Evolutionary conservation across 2,888 invertebrate genomes (phyloP).

Genomic region (Lasioglossum figueresi): DNA sequence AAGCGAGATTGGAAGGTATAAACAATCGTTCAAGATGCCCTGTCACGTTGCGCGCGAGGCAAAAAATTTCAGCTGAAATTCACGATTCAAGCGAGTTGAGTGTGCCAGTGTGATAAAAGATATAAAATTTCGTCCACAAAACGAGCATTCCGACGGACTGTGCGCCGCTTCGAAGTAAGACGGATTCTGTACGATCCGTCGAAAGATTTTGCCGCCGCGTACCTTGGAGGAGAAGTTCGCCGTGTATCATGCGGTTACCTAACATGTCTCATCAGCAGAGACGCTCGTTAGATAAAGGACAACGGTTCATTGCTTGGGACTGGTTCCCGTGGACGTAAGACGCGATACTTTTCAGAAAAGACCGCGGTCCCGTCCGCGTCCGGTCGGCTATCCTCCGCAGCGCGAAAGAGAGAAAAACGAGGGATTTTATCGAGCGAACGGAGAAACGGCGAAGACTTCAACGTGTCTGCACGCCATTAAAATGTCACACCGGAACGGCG

Average conservation of each 20-base stretch:
- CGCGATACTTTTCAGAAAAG: slow-evolving; percentile 43
- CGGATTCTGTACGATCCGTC: not conserved
- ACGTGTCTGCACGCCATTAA: slow-evolving; percentile 69
- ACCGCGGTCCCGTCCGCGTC: not conserved
- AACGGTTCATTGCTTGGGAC: slow-evolving; percentile 47
- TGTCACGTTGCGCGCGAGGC: too few species aligned
- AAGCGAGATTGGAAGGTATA: too few species aligned
- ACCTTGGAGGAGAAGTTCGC: not conserved
- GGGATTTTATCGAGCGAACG: slow-evolving; percentile 54
- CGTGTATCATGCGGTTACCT: slow-evolving; percentile 39
- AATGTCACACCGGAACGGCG: slow-evolving; percentile 55
- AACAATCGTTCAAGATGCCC: too few species aligned
- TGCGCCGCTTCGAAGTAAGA: too few species aligned
- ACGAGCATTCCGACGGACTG: too few species aligned
- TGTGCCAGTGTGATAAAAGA: too few species aligned
- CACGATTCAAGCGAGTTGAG: too few species aligned
- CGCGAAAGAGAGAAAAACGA: slow-evolving; percentile 32
- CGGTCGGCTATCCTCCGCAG: slow-evolving; percentile 2
- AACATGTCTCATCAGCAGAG: slow-evolving; percentile 51
- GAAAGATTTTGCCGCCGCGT: not conserved
- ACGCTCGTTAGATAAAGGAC: slow-evolving; percentile 50
- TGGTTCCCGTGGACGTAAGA: slow-evolving; percentile 26
- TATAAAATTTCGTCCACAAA: too few species aligned
- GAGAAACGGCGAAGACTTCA: slow-evolving; percentile 58
- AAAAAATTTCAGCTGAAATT: too few species aligned